These are phyloP conservation scores for Cistogaster globosa DNA, from an alignment of 2,888 invertebrate species.

Conservation along the genomic window DNA sequence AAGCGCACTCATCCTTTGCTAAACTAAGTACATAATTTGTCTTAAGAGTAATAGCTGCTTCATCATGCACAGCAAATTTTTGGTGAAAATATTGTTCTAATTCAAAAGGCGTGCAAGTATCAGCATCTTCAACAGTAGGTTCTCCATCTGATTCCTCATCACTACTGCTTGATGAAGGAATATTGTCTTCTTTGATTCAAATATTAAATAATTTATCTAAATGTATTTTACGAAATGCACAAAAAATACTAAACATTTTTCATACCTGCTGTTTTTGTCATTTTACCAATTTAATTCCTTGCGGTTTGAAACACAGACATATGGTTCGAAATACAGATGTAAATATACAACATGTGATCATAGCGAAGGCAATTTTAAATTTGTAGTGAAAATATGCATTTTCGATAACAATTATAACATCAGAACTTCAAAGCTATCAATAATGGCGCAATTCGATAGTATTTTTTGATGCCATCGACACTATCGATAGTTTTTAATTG, in stretches of 20 bases:
- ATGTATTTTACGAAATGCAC: neutral
- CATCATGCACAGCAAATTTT: slow-evolving; percentile 79
- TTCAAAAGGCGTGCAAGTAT: slow-evolving; percentile 77
- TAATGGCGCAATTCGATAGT: too few relatives aligned
- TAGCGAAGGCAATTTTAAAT: too few relatives aligned
- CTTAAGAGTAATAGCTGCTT: slow-evolving; percentile 84
- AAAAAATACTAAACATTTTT: neutral
- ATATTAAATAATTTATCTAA: neutral
- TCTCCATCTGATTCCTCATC: slow-evolving; percentile 76
- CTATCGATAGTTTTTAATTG: too few relatives aligned
- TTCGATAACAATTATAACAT: too few relatives aligned
- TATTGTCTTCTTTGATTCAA: slow-evolving; percentile 18
- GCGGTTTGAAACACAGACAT: too few relatives aligned
- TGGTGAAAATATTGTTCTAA: slow-evolving; percentile 76
- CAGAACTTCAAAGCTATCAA: too few relatives aligned
- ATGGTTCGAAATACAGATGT: too few relatives aligned
- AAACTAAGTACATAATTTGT: slow-evolving; percentile 86
- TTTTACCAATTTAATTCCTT: neutral
- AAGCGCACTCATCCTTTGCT: slow-evolving; percentile 84
- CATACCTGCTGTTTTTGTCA: slow-evolving; percentile 43
- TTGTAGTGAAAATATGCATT: too few relatives aligned
- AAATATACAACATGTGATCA: too few relatives aligned
- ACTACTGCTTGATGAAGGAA: slow-evolving; percentile 42
- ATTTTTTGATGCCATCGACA: too few relatives aligned
- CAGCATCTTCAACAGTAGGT: slow-evolving; percentile 75